Conservation (phyloP, 2,113 vertebrate genomes). For the Paramormyrops kingsleyae region DNA sequence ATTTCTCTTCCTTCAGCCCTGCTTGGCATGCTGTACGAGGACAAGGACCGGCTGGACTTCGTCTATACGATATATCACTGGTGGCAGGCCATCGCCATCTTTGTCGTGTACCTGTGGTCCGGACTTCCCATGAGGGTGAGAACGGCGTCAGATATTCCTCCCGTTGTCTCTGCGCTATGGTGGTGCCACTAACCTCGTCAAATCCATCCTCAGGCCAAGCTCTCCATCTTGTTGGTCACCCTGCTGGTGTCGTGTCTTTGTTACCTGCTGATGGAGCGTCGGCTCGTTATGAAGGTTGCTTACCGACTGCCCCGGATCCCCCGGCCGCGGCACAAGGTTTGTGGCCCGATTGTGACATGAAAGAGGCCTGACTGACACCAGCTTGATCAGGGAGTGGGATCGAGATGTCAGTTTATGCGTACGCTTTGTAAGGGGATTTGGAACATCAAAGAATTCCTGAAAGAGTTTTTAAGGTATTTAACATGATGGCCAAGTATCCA, state of each 20-base stretch:
- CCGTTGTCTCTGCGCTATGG: not conserved
- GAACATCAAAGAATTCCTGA: not conserved
- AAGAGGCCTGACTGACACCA: not conserved
- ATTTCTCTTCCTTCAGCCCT: slow-evolving; percentile 54
- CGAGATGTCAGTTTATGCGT: not conserved
- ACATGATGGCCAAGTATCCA: not conserved
- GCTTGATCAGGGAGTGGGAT: not conserved
- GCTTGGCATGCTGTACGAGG: slow-evolving; percentile 84
- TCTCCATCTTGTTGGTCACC: slow-evolving; percentile 71
- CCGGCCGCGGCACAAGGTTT: slow-evolving; percentile 76
- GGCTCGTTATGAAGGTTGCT: slow-evolving; percentile 47
- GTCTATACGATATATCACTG: slow-evolving; percentile 95
- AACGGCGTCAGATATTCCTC: not conserved
- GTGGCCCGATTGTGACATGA: not conserved
- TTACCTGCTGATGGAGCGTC: slow-evolving; percentile 80
- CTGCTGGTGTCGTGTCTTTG: slow-evolving; percentile 57
- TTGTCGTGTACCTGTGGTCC: slow-evolving; percentile 78
- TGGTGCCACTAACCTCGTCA: not conserved
- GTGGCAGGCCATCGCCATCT: slow-evolving; percentile 92
- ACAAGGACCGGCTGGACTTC: slow-evolving; percentile 91
- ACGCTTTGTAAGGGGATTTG: not conserved
- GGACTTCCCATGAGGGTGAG: slow-evolving; percentile 84
- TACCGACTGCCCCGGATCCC: slow-evolving; percentile 83
- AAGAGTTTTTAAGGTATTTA: not conserved
- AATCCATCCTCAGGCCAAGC: slow-evolving; percentile 67